Evolutionary conservation across 2,113 vertebrate genomes (phyloP), one percentile per base, ranked within the genome.

Genomic region (Nyctereutes procyonoides): DNA sequence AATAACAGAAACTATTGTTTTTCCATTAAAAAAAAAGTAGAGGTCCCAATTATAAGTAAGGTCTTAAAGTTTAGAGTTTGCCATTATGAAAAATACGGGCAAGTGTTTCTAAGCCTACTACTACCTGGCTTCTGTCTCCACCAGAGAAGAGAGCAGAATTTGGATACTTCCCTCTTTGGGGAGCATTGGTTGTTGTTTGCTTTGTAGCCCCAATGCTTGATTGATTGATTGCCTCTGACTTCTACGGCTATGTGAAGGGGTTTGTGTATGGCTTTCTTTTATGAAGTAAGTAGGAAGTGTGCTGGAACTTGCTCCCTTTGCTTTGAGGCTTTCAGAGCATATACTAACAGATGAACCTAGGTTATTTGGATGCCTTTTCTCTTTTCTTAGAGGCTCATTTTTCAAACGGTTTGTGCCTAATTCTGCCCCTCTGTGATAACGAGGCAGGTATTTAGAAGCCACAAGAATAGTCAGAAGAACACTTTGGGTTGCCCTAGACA

Each of bases 61-160:
- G 19, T 15, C 43, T 73, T n/a, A 65, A 94, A 85, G 17, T 71
- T 88, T 94, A 90, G 74, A 77, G 35, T 81, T 93, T 67, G 26
- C 80, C 58, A 48, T 51, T 53, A 81, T 3, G 10, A 51, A 51
- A 67, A 86, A 16, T 48, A 82, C 13, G 53, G 58, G 55, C 28
- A 76, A 77, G 5, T 74, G 55, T 83, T 87, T 67, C 84, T 74
- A 62, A 92, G 8, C 16, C 77, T 22, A 56, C 38, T 35, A 24
- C n/a, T 74, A 20, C n/a, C 53, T 81, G 35, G 20, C 84, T 48
- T 82, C 48, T 73, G 14, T 74, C 76, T 93, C 56, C 58, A 84
- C 12, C 51, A 56, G n/a, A 24, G 71, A 91, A 30, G 11, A 85
- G 5, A 53, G 14, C 63, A 32, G 32, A 53, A 88, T 92, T 83